Base-by-base conservation (phyloP, 2,797 vertebrate species). In the Thaleichthys pacificus region DNA sequence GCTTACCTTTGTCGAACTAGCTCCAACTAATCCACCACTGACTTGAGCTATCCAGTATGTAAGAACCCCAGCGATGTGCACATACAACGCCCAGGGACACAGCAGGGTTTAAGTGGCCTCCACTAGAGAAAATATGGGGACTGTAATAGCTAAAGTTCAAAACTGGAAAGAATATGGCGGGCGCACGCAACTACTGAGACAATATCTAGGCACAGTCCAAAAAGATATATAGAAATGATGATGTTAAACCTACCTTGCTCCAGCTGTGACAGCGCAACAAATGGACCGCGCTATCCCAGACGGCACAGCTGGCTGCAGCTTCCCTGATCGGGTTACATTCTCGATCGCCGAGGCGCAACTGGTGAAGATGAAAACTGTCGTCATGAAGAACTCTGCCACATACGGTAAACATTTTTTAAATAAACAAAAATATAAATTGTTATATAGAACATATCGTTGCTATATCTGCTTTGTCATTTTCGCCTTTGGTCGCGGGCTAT, bases 241-340 rank as follows among this genome's bases (percentile, higher is more conserved):
- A 17, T 17, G 51, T n/a, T 54, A 6, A 54, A 38, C 24, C 30
- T 78, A 93, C 93, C 93, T 94, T 83, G 94, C 78, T 14, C 77
- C 84, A 22, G 85, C 91, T 76, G 92, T 70, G 0, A 85, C 17
- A 0, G 91, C 82, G 0, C 90, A 28, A 42, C 71, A 8, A 28
- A 88, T 77, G 0, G 71, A 90, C 65, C 92, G 66, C 1, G 88
- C 90, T 77, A 93, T 77, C 32, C 93, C 92, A 0, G 94, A 90
- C 0, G 84, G 92, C 77, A 93, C 74, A 4, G 92, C 93, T 0
- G 91, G 91, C 80, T 92, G 91, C 77, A 94, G 78, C 32, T 64
- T 26, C n/a, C 91, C 93, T 0, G 79, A 61, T 68, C 5, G 28
- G 0, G 0, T 15, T 0, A 4, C 0, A 0, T 88, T 77, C 70